Evolutionary conservation across 2,113 vertebrate species (phyloP).

Genomic region (Pica pica): DNA sequence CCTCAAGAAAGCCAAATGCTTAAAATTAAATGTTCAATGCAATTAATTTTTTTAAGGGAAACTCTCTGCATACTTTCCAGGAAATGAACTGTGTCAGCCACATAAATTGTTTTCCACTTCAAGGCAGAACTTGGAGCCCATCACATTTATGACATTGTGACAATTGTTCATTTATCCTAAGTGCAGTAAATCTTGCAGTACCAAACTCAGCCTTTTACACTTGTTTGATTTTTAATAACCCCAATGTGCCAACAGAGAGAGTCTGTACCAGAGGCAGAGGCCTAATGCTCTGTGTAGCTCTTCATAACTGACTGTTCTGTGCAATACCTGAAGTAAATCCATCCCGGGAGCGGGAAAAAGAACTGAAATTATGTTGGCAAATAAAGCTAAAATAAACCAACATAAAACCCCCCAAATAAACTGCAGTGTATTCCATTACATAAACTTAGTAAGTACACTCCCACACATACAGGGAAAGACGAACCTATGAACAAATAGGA

Average conservation of each 20-base stretch:
- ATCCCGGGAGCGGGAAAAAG: neutral
- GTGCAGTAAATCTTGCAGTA: neutral
- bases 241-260: neutral
- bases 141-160: neutral
- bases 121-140: neutral
- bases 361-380: neutral
- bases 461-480: neutral
- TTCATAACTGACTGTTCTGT: neutral
- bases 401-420: neutral
- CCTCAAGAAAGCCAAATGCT: neutral
- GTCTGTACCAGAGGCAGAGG: neutral
- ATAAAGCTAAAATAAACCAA: neutral
- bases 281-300: neutral
- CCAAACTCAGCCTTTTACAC: neutral
- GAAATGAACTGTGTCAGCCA: neutral
- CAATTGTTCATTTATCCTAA: neutral
- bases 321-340: neutral
- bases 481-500: conserved; percentile 31
- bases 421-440: neutral
- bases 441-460: neutral
- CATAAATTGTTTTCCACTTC: neutral
- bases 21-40: neutral
- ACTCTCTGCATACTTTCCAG: neutral
- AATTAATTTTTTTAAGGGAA: neutral
- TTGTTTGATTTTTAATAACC: neutral